Base-by-base conservation (phyloP, 2,113 vertebrate species). In the Dryoscopus gambensis region DNA sequence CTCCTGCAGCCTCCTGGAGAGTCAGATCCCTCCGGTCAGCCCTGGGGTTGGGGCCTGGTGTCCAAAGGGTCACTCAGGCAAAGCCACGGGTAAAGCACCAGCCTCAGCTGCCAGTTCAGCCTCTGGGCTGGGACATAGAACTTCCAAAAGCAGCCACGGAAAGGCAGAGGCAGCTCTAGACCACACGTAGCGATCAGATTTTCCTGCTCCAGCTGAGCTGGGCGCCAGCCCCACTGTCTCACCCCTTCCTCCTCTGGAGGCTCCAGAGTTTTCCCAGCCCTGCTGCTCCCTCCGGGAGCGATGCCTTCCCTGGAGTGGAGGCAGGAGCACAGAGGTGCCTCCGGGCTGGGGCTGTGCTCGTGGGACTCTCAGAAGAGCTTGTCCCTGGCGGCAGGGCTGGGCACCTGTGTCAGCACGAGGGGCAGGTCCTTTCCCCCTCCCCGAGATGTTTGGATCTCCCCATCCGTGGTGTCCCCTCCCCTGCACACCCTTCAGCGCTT, bases 21-120 rank as follows among this genome's bases (percentile, higher is more conserved):
- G 28, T 4, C 69, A 42, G 20, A 64, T 19, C 40, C 50, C 20
- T 1, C 4, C 16, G 63, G 6, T 13, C 12, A 7, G 35, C 8
- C 4, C 21, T 0, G 0, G 25, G 71, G 42, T 4, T 13, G n/a
- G 49, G 68, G 21, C 27, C 31, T 42, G n/a, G 3, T 68, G 31
- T 14, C 67, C 19, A 0, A 5, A 47, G 42, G 16, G 31, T 81
- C 44, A 10, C 39, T 22, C 25, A 24, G 46, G 42, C 59, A 31
- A 50, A 37, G 49, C 30, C 13, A 21, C 16, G 25, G 53, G 18
- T n/a, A 23, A 42, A 73, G 39, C 81, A 53, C 6, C 39, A 40
- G 13, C 33, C 49, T 42, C 30, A 13, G 31, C 33, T 52, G 60
- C 22, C 25, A 52, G 24, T 24, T 42, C 37, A 60, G 9, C 7